Evolutionary conservation across 2,797 vertebrate species (phyloP).

Genomic region (Pseudocheirus occidentalis): DNA sequence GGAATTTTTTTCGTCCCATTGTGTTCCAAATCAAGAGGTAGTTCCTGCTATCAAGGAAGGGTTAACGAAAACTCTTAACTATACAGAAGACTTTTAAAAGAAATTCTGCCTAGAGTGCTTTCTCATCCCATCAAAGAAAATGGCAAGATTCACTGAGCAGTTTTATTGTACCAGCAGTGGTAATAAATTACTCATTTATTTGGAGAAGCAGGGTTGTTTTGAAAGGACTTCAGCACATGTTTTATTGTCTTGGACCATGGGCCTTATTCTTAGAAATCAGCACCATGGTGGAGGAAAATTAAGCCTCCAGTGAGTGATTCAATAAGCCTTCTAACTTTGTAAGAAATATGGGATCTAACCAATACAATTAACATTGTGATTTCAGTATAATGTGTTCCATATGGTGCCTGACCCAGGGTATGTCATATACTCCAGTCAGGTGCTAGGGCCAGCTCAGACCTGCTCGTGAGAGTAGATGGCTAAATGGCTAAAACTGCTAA

Average conservation of each 20-base stretch:
- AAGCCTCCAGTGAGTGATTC: background rate
- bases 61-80: background rate
- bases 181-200: conserved; percentile 6
- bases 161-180: background rate
- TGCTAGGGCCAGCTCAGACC: background rate
- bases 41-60: background rate
- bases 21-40: background rate
- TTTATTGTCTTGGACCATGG: background rate
- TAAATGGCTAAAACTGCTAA: background rate
- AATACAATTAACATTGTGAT: background rate
- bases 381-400: background rate
- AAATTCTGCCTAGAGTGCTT: background rate
- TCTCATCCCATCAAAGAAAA: background rate
- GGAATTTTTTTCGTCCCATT: background rate
- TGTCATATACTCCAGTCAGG: background rate
- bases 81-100: background rate
- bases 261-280: background rate
- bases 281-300: background rate
- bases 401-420: background rate
- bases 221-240: background rate
- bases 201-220: background rate
- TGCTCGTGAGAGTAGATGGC: background rate
- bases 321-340: background rate
- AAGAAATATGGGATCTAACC: background rate
- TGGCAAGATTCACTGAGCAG: background rate